Evolutionary conservation across 1,140 invertebrate species (phyloP).

Genomic region (Pseudobourletiella spinata): DNA sequence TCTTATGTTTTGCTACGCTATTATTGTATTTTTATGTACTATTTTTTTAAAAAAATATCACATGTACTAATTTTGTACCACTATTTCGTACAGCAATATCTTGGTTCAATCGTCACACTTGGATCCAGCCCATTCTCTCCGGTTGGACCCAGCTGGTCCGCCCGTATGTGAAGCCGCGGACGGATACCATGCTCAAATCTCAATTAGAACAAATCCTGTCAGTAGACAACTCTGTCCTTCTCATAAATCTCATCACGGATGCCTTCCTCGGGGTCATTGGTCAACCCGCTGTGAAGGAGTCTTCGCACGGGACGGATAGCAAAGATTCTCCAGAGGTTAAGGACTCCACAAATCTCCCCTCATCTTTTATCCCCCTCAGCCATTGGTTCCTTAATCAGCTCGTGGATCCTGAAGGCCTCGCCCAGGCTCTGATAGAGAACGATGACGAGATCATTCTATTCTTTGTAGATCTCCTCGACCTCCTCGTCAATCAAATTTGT

Average conservation of each 20-base stretch:
- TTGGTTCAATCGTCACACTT: constrained; percentile 6
- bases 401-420: constrained; percentile 16
- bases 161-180: constrained; percentile 16
- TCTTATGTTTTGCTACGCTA: too few relatives aligned
- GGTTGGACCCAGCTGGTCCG: constrained; percentile 18
- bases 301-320: background rate
- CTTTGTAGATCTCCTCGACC: constrained; percentile 29
- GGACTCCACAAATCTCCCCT: background rate
- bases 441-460: constrained; percentile 21
- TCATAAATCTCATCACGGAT: constrained; percentile 22
- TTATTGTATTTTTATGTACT: too few relatives aligned
- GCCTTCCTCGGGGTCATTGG: constrained; percentile 12
- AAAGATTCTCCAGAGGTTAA: background rate
- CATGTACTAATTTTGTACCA: background rate
- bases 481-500: constrained; percentile 17
- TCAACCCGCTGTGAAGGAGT: background rate
- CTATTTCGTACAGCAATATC: constrained; percentile 20
- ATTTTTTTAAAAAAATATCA: constrained; percentile 2
- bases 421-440: constrained; percentile 7
- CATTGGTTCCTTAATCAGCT: constrained; percentile 4
- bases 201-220: constrained; percentile 13
- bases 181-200: constrained; percentile 15
- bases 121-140: constrained; percentile 6
- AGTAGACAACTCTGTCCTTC: constrained; percentile 7
- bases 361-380: background rate